Evolutionary conservation across 2,888 invertebrate species (phyloP), one percentile per base, ranked within the genome.

Genomic region (Actias luna): DNA sequence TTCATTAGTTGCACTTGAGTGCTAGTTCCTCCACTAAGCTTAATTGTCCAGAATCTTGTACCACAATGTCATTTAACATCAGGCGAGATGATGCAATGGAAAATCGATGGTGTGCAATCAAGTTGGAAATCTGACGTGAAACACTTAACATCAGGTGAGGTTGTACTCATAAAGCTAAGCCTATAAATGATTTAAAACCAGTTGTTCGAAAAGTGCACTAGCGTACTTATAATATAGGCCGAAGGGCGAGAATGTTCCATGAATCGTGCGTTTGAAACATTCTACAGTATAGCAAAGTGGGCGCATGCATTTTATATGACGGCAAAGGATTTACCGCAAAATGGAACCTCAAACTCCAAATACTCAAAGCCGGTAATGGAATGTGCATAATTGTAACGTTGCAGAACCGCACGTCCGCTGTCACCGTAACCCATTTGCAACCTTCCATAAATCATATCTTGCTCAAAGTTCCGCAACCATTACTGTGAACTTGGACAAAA

Each of bases 361-460:
- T 39, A 46, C 42, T 57, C 35, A 33, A 33, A 25, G 57, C 39
- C 31, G 33, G 42, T 79, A 77, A 79, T 82, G 82, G 81, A 74
- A 73, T 73, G 79, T 77, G 83, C 84, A 87, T 88, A 86, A 89
- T 89, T 84, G 84, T 75, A 72, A 71, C 72, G 69, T 77, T 69
- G 69, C 71, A 69, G 71, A 73, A 71, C 71, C 79, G 77, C 69
- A 78, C 77, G 78, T 76, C 78, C 76, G 76, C 70, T 80, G 88
- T 84, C 84, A 84, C 83, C 81, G 83, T 90, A 87, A 90, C 91
- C 89, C 89, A 90, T 90, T 90, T 90, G 84, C 85, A 85, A 82
- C 78, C 77, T 85, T 88, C 79, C 89, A 87, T 90, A 89, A 89
- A 88, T 90, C 89, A 87, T 85, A 81, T 72, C 78, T 77, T 57